Evolutionary conservation across 1,140 invertebrate species (phyloP).

Genomic region (Telenomus remus): DNA sequence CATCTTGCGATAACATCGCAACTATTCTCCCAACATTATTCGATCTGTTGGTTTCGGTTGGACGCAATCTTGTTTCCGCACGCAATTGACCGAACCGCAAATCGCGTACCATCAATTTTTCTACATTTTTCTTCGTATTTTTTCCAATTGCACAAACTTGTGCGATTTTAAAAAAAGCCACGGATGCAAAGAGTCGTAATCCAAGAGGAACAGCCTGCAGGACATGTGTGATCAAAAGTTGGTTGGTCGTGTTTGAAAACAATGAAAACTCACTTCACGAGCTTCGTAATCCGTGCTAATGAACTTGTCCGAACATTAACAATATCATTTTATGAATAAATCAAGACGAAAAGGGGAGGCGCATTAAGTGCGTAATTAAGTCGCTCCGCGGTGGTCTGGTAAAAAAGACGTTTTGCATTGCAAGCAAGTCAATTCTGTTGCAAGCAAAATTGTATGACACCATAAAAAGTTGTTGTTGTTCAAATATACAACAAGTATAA

Average conservation of each 20-base stretch:
- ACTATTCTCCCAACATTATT: background rate
- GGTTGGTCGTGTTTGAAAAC: too few species aligned
- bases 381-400: slow-evolving; percentile 14
- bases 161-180: too few species aligned
- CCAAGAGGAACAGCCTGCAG: too few species aligned
- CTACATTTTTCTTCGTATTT: too few species aligned
- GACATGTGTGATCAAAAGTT: too few species aligned
- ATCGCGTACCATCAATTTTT: background rate
- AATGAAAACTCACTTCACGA: slow-evolving; percentile 7
- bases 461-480: too few species aligned
- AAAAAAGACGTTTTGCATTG: slow-evolving; percentile 18
- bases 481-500: too few species aligned
- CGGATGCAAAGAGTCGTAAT: too few species aligned
- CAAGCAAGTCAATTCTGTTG: background rate
- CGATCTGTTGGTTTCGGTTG: background rate
- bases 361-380: slow-evolving; percentile 46
- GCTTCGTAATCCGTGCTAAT: slow-evolving; percentile 32
- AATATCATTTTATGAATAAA: slow-evolving; percentile 55
- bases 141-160: too few species aligned
- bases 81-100: slow-evolving; percentile 1
- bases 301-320: slow-evolving; percentile 49
- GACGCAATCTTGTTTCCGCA: slow-evolving; percentile 6
- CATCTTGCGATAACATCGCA: slow-evolving; percentile 36
- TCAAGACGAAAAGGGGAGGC: slow-evolving; percentile 29
- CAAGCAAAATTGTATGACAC: too few species aligned